These are phyloP conservation scores for Cataglyphis rosenhaueri DNA, from an alignment of 2,888 invertebrate species.

Conservation along the genomic window DNA sequence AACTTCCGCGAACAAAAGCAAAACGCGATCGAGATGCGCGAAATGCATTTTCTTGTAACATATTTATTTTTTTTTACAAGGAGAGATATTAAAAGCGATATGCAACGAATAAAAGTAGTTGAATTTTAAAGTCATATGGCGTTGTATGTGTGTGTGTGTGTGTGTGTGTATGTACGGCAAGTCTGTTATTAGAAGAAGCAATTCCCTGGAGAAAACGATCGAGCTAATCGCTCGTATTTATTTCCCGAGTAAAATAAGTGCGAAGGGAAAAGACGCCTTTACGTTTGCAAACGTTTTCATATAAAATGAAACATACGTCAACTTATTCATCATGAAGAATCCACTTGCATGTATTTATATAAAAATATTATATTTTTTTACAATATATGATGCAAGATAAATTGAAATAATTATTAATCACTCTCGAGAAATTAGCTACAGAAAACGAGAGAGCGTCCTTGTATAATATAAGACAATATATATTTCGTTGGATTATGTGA, in stretches of 20 bases:
- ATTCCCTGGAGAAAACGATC: conserved; percentile 17
- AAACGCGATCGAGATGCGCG: not conserved
- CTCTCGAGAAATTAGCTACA: not conserved
- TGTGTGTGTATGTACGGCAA: not conserved
- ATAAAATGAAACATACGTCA: not conserved
- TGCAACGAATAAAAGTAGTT: conserved; percentile 10
- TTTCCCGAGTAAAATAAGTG: conserved; percentile 12
- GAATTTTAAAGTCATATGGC: not conserved
- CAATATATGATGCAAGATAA: not conserved
- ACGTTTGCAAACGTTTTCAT: not conserved
- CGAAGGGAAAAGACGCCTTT: not conserved
- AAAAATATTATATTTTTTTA: not conserved
- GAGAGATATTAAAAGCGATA: not conserved
- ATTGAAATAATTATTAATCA: not conserved
- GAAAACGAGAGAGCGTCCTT: not conserved
- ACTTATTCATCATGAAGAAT: conserved; percentile 20
- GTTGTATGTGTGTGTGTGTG: no score
- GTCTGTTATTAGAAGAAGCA: conserved; percentile 38
- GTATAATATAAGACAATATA: not conserved
- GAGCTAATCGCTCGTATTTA: conserved; percentile 33
- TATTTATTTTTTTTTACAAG: not conserved
- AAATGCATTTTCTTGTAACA: not conserved
- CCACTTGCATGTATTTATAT: not conserved
- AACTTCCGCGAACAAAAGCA: conserved; percentile 25
- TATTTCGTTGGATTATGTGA: not conserved